These are phyloP conservation scores for Zophobas morio DNA, from an alignment of 1,140 invertebrate genomes.

Conservation along the genomic window DNA sequence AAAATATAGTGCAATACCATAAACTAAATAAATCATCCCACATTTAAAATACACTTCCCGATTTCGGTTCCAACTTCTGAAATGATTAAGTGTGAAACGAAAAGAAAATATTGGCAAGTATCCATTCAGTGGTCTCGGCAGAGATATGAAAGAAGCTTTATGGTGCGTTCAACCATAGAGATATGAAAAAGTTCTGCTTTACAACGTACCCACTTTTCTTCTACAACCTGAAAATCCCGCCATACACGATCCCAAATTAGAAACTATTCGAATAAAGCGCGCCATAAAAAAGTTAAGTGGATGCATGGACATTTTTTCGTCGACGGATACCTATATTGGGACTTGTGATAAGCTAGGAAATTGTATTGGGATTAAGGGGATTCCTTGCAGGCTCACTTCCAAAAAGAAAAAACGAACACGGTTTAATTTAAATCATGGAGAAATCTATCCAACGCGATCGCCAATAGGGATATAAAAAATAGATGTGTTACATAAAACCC, in stretches of 20 bases:
- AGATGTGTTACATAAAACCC: slow-evolving; percentile 9
- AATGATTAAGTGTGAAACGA: slow-evolving; percentile 51
- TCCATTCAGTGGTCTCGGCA: slow-evolving; percentile 44
- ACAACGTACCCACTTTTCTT: slow-evolving; percentile 15
- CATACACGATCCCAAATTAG: slow-evolving; percentile 13
- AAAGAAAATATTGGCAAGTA: slow-evolving; percentile 53
- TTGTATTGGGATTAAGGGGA: slow-evolving; percentile 41
- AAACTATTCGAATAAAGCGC: slow-evolving; percentile 10
- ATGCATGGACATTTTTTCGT: slow-evolving; percentile 20
- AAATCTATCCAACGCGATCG: slow-evolving; percentile 12
- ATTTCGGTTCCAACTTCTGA: slow-evolving; percentile 17
- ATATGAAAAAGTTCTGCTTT: slow-evolving; percentile 24
- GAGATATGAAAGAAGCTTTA: slow-evolving; percentile 47
- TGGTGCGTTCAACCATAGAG: slow-evolving; percentile 39
- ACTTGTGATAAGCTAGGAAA: slow-evolving; percentile 33
- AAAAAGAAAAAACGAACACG: slow-evolving; percentile 26
- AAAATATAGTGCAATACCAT: not conserved
- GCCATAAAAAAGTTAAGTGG: slow-evolving; percentile 20
- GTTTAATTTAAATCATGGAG: slow-evolving; percentile 32
- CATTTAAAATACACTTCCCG: slow-evolving; percentile 41
- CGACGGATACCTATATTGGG: not conserved
- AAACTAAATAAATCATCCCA: slow-evolving; percentile 35
- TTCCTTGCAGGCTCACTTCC: slow-evolving; percentile 23
- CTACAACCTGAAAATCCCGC: slow-evolving; percentile 10
- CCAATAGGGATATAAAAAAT: slow-evolving; percentile 25